Base-by-base conservation (phyloP, 2,797 vertebrate genomes). In the Carduelis carduelis region DNA sequence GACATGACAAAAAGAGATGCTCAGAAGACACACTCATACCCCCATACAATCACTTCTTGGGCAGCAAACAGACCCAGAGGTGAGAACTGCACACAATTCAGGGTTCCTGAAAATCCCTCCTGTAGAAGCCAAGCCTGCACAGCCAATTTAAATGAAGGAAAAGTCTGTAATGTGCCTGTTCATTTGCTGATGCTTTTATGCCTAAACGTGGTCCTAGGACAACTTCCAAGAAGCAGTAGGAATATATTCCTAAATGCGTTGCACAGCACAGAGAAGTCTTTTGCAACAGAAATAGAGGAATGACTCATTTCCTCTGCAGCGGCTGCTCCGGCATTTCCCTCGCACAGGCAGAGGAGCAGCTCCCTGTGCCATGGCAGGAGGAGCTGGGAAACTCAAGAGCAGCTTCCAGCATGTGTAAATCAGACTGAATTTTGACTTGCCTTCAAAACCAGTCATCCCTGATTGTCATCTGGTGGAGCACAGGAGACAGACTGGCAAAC, bases 291-390 rank as follows among this genome's bases (percentile, higher is more conserved):
- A 93, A 83, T 43, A 74, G 94, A 84, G 59, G 55, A 55, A 90
- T 93, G 94, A 96, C 79, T 97, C 95, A 96, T 93, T 97, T 97
- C 97, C 97, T 97, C 92, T 95, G 50, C 4, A 90, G 94, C 78
- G 59, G 92, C 89, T 77, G 92, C 91, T 94, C 91, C 35, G 1
- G 71, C 7, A 11, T 86, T 94, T 78, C 53, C 12, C 83, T 87
- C 2, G n/a, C 94, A 43, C 87, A 80, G 76, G 85, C 95, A 90
- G 56, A 1, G 3, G 70, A 93, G 94, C 28, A 2, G 82, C 85
- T 86, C 81, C 64, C 83, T 21, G 41, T 7, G 57, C 79, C 64
- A 3, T 21, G 81, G 37, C 83, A 41, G 89, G 70, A 64, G 80
- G 68, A 70, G 39, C 4, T 32, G 46, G 66, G 46, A 89, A 82